These are phyloP conservation scores for Hippolais icterina DNA, from an alignment of 2,113 vertebrate species.

Conservation along the genomic window DNA sequence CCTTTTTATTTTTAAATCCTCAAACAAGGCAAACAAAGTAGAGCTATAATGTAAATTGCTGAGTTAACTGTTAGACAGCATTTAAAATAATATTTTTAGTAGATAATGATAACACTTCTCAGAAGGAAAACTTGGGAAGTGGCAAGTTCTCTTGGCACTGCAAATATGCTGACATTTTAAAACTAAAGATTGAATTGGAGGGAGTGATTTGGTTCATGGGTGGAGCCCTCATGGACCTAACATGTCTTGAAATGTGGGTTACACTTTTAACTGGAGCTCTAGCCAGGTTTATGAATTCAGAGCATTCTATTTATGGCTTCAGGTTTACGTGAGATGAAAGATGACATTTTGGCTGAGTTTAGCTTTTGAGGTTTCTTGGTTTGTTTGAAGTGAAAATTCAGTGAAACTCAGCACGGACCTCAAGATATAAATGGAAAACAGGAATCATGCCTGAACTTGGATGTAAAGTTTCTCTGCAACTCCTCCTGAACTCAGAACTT, in stretches of 20 bases:
- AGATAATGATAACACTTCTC: not conserved
- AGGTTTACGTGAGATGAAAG: slow-evolving; percentile 50
- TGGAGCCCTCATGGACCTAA: slow-evolving; percentile 5
- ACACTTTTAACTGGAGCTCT: not conserved
- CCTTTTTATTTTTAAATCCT: not conserved
- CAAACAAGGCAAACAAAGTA: not conserved
- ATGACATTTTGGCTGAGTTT: slow-evolving; percentile 28
- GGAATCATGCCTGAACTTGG: not conserved
- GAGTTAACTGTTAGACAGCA: not conserved
- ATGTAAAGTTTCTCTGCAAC: not conserved
- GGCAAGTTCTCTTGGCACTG: not conserved
- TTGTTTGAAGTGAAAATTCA: slow-evolving; percentile 49
- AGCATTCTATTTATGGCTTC: slow-evolving; percentile 35
- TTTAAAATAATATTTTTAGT: not conserved
- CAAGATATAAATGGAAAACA: slow-evolving; percentile 41
- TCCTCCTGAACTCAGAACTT: not conserved
- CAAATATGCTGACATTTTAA: not conserved
- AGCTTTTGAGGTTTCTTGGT: slow-evolving; percentile 53
- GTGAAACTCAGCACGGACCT: not conserved
- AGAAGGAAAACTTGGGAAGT: not conserved
- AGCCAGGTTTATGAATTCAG: slow-evolving; percentile 48
- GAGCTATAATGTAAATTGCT: not conserved
- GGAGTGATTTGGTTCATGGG: slow-evolving; percentile 1
- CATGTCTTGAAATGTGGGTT: not conserved
- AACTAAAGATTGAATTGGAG: not conserved